phyloP scores from a whole-genome alignment of 2,888 invertebrate genomes.

The Heliconius ismenius region DNA sequence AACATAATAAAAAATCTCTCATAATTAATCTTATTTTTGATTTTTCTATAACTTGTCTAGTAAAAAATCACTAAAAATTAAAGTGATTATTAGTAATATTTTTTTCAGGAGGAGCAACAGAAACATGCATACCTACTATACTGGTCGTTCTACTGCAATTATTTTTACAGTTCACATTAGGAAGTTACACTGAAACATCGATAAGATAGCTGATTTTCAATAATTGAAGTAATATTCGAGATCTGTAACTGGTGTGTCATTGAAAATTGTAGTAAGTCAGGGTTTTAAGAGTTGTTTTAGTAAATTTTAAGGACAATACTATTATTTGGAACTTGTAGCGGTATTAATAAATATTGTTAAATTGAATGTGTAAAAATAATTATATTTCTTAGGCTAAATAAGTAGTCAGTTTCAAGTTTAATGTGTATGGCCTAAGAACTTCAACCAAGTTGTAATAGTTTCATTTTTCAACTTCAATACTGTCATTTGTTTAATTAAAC shows the following conservation, averaged over 20 bases:
- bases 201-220: slow-evolving; percentile 68
- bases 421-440: slow-evolving; percentile 6
- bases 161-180: slow-evolving; percentile 64
- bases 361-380: slow-evolving; percentile 12
- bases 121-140: slow-evolving; percentile 68
- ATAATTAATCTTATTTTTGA: neutral
- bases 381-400: slow-evolving; percentile 17
- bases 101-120: slow-evolving; percentile 59
- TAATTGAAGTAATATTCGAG: slow-evolving; percentile 12
- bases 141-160: slow-evolving; percentile 66
- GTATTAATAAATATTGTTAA: slow-evolving; percentile 2
- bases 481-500: neutral
- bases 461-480: neutral
- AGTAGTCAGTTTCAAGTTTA: neutral
- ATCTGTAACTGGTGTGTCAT: slow-evolving; percentile 27
- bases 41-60: neutral
- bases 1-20: neutral
- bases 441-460: neutral
- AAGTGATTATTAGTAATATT: neutral
- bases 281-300: slow-evolving; percentile 47
- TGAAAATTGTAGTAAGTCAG: slow-evolving; percentile 44
- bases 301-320: slow-evolving; percentile 44
- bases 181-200: slow-evolving; percentile 64
- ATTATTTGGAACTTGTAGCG: slow-evolving; percentile 31
- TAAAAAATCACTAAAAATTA: neutral